Evolutionary conservation across 2,113 vertebrate genomes (phyloP), one percentile per base, ranked within the genome.

Genomic region (Sphaerodactylus townsendi): DNA sequence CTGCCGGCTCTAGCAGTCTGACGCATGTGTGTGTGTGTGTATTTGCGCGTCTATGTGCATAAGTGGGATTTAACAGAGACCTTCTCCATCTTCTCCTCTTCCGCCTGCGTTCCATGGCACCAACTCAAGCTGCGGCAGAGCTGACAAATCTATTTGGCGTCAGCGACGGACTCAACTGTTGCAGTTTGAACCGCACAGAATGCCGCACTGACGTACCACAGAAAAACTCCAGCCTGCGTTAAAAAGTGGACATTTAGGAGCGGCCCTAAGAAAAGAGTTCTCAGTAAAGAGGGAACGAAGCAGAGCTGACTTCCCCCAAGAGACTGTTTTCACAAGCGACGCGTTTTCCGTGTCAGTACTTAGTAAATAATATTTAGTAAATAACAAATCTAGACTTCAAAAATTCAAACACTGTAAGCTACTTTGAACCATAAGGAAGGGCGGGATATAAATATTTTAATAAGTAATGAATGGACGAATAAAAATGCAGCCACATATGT

Each of bases 81-180:
- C 77, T 89, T 87, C 79, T 75, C 48, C 75, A 83, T 81, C 81
- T 77, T 76, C 59, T 82, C 59, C 85, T 73, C 69, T 19, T 50
- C 65, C 50, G 79, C 8, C 53, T 90, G 94, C 87, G 79, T 25
- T 11, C 80, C 82, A 80, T 95, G 95, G 94, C 95, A 95, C 87
- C 91, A 90, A 93, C 89, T 95, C 95, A 96, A 94, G 90, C 94
- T 96, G 96, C 87, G 86, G 95, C 94, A 96, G 93, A 94, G 93
- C 92, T 95, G 95, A 96, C 87, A 94, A 94, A 96, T 97, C 94
- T 95, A 88, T 95, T 93, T 96, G 96, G 95, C 96, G 94, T 2
- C 81, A n/a, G n/a, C n/a, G n/a, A 91, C 48, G 92, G 28, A 7
- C 86, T 93, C 93, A 82, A 74, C 90, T 4, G 35, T 76, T 92